phyloP scores from a whole-genome alignment of 2,797 vertebrate species.

The Halcyon smyrnensis region DNA sequence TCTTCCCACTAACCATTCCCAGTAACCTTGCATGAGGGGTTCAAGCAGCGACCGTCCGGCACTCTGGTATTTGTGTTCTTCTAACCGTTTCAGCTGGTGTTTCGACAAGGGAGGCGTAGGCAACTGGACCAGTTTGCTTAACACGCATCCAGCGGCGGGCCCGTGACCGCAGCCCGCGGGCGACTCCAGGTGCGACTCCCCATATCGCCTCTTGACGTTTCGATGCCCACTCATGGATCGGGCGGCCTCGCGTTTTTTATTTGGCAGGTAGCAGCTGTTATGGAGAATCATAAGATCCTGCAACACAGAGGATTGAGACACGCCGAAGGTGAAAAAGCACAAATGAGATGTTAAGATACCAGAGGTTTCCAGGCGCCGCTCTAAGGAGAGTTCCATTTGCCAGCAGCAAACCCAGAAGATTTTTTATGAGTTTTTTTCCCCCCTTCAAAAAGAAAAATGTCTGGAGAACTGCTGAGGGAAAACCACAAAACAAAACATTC shows the following conservation, averaged over 20 bases:
- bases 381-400: neutral
- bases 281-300: slow-evolving; percentile 61
- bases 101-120: slow-evolving; percentile 90
- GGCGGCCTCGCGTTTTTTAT: neutral
- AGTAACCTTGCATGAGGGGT: slow-evolving; percentile 96
- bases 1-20: slow-evolving; percentile 93
- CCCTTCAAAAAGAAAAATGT: neutral
- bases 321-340: neutral
- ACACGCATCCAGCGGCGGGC: slow-evolving; percentile 73
- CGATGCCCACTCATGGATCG: slow-evolving; percentile 87
- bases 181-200: slow-evolving; percentile 82
- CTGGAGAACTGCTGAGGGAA: neutral
- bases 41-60: slow-evolving; percentile 92
- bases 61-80: slow-evolving; percentile 97
- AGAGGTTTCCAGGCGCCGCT: neutral
- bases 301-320: neutral
- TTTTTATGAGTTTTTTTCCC: neutral
- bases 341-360: neutral
- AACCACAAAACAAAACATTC: rapidly evolving
- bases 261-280: slow-evolving; percentile 13
- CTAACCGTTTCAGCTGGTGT: slow-evolving; percentile 94
- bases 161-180: slow-evolving; percentile 70
- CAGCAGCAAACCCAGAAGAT: neutral
- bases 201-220: slow-evolving; percentile 83
- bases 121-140: slow-evolving; percentile 90